phyloP scores from a whole-genome alignment of 1,140 invertebrate genomes.

The Caerostris extrusa region DNA sequence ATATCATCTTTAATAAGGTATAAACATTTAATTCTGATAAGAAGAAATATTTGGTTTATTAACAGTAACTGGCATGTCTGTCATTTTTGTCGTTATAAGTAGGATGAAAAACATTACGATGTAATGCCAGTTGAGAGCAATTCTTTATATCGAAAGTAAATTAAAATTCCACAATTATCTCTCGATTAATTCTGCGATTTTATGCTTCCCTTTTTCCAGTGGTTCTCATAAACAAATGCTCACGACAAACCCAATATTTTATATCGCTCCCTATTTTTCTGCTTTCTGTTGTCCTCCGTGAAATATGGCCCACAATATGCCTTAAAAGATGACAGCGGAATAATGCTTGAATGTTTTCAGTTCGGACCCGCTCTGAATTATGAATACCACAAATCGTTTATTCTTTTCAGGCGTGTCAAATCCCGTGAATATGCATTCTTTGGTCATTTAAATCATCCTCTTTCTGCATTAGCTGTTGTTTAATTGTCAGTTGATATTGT shows the following conservation, averaged over 20 bases:
- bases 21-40: too few species aligned
- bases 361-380: background rate
- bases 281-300: background rate
- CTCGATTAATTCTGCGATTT: background rate
- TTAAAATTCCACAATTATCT: too few species aligned
- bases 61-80: too few species aligned
- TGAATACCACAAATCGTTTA: constrained; percentile 21
- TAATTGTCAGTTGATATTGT: background rate
- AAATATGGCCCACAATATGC: constrained; percentile 41
- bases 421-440: background rate
- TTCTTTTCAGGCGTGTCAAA: constrained; percentile 22
- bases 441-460: background rate
- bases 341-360: constrained; percentile 30
- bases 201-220: background rate
- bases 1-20: too few species aligned
- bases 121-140: too few species aligned
- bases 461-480: background rate
- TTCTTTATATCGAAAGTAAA: too few species aligned
- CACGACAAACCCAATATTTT: background rate
- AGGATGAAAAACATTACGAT: too few species aligned
- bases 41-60: too few species aligned
- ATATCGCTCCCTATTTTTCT: constrained; percentile 2
- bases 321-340: background rate
- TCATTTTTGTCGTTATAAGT: too few species aligned
- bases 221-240: background rate